Evolutionary conservation across 1,140 invertebrate species (phyloP).

Genomic region (Zaprionus gabonicus): DNA sequence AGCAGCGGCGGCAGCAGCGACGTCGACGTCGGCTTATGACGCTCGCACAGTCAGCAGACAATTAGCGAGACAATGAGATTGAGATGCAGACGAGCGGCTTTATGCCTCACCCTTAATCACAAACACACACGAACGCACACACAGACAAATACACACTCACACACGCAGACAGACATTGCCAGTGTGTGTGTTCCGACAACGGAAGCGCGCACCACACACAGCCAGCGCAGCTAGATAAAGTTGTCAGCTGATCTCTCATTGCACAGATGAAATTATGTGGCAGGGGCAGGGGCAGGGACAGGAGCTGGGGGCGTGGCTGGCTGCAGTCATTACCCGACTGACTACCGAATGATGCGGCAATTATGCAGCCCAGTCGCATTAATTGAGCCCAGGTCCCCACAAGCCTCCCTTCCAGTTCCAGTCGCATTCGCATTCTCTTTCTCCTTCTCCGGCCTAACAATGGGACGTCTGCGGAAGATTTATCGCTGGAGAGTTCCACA

Average conservation of each 20-base stretch:
- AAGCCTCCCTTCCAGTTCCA: background rate
- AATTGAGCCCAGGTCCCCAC: conserved; percentile 52
- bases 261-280: conserved; percentile 37
- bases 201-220: conserved; percentile 69
- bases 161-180: background rate
- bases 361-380: conserved; percentile 50
- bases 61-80: conserved; percentile 82
- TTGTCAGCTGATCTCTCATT: conserved; percentile 70
- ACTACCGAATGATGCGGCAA: conserved; percentile 65
- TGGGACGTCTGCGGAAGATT: conserved; percentile 55
- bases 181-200: conserved; percentile 70
- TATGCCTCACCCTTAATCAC: conserved; percentile 38
- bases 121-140: background rate
- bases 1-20: conserved; percentile 24
- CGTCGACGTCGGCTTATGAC: conserved; percentile 45
- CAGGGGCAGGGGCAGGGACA: background rate
- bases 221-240: conserved; percentile 66
- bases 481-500: conserved; percentile 47
- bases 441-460: conserved; percentile 33
- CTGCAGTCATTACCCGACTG: conserved; percentile 42
- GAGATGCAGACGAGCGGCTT: conserved; percentile 67
- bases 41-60: conserved; percentile 65
- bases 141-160: background rate
- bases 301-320: conserved; percentile 20
- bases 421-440: background rate